Percentiles rank a stretch among this genome's conserved stretches.
Evolutionary conservation across 2,113 vertebrate genomes (phyloP).

Genomic region (Onychorhynchus coronatus): DNA sequence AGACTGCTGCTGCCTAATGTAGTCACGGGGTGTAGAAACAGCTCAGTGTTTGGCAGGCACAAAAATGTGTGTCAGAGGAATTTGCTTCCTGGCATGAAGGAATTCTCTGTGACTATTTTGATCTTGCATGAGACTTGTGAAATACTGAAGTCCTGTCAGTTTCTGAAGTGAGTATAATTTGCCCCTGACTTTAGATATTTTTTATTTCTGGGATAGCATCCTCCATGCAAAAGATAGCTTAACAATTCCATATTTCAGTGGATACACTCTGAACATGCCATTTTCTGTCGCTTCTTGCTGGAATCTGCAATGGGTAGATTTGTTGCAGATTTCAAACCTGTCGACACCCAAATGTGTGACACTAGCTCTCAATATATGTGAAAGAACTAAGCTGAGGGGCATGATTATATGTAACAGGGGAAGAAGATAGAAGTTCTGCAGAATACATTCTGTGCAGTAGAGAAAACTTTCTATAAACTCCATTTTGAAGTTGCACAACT

Average conservation of each 20-base stretch:
- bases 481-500: conserved; percentile 28
- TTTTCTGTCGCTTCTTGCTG: conserved; percentile 25
- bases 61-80: not conserved
- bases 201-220: not conserved
- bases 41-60: not conserved
- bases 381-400: conserved; percentile 21
- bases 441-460: not conserved
- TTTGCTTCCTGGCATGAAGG: not conserved
- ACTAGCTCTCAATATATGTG: conserved; percentile 37
- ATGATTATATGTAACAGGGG: not conserved
- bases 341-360: conserved; percentile 41
- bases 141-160: not conserved
- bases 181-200: not conserved
- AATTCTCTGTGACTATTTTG: not conserved
- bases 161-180: not conserved
- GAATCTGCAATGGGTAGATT: not conserved
- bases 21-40: not conserved
- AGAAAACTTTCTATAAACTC: conserved; percentile 4
- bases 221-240: not conserved
- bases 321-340: conserved; percentile 41
- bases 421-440: not conserved
- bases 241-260: not conserved
- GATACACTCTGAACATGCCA: not conserved
- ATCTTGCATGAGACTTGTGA: not conserved
- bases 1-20: not conserved